These are phyloP conservation scores for Herpetotheres cachinnans DNA, from an alignment of 2,113 vertebrate genomes.

Conservation along the genomic window DNA sequence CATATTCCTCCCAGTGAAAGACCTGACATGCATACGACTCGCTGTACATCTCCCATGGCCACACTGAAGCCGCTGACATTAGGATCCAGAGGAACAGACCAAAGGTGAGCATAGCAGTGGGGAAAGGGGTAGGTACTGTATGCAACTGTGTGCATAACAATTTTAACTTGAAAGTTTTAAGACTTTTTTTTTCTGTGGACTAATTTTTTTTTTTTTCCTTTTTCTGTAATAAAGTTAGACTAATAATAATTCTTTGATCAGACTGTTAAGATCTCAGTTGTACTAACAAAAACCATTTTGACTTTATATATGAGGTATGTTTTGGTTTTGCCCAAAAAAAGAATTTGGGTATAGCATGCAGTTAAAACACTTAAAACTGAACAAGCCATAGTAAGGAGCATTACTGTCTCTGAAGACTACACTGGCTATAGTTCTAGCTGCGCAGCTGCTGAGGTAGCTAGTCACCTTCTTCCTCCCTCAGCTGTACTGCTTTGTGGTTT, in stretches of 20 bases:
- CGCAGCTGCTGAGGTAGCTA: background rate
- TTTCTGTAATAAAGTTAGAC: background rate
- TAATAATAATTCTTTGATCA: background rate
- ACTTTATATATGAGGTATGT: background rate
- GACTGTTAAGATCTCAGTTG: background rate
- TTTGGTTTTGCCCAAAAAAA: background rate
- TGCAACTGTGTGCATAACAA: background rate
- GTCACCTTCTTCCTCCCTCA: background rate
- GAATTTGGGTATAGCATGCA: background rate
- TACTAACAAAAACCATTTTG: background rate
- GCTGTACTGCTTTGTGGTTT: background rate
- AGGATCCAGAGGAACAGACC: background rate
- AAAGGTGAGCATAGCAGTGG: background rate
- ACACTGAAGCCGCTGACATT: background rate
- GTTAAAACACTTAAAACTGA: background rate
- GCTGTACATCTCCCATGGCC: background rate
- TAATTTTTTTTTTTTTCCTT: background rate
- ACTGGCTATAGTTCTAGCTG: background rate
- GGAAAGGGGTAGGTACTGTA: background rate
- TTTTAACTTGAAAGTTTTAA: background rate
- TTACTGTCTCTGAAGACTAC: background rate
- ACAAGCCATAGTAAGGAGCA: background rate
- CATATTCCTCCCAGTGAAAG: background rate
- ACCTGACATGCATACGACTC: accelerated
- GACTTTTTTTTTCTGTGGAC: background rate